These are phyloP conservation scores for Enteromius viviparus DNA, from an alignment of 2,797 vertebrate species.

Conservation along the genomic window DNA sequence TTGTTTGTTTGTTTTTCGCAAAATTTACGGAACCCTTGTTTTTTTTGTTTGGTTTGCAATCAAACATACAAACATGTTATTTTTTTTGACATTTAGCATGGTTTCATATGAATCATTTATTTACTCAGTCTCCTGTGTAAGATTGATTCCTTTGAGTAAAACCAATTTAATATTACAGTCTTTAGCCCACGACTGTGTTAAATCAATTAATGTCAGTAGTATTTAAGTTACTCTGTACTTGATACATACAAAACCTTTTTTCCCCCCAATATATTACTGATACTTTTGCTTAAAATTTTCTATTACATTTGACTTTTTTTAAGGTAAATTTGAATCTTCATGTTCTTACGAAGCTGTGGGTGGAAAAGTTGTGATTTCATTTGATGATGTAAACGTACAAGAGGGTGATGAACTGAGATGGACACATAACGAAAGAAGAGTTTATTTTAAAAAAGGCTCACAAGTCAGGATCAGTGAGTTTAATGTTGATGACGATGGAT, in stretches of 20 bases:
- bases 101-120: background rate
- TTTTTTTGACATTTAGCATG: background rate
- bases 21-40: too few relatives aligned
- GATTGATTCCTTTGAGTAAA: background rate
- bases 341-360: background rate
- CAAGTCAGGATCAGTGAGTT: rapidly evolving
- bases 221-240: too few relatives aligned
- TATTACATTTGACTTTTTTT: too few relatives aligned
- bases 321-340: background rate
- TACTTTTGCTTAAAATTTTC: too few relatives aligned
- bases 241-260: background rate
- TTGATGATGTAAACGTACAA: background rate
- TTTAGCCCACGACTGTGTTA: background rate
- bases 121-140: background rate
- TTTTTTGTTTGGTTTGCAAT: background rate
- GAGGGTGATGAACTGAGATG: rapidly evolving
- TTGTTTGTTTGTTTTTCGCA: too few relatives aligned
- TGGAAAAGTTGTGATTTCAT: rapidly evolving
- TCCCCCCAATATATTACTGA: background rate
- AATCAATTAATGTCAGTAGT: background rate
- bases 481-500: rapidly evolving
- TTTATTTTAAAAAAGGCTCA: rapidly evolving
- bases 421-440: rapidly evolving
- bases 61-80: too few relatives aligned
- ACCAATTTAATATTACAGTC: background rate